Evolutionary conservation across 2,797 vertebrate genomes (phyloP).

Genomic region (Otolemur crassicaudatus): DNA sequence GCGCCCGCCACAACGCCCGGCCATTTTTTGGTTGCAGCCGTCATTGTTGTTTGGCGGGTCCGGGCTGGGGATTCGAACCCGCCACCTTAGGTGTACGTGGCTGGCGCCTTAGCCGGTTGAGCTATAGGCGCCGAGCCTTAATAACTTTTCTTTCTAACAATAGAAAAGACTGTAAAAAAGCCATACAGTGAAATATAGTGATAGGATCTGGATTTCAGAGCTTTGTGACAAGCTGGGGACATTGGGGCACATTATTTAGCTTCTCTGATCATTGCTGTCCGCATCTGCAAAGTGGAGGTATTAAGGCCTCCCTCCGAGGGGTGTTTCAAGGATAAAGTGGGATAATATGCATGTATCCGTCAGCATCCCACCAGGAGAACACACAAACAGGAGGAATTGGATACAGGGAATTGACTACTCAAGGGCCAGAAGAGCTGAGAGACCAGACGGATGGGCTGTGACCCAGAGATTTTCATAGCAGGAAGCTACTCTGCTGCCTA

Average conservation of each 20-base stretch:
- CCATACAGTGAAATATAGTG: background rate
- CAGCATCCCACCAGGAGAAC: background rate
- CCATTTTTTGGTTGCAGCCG: too few relatives aligned
- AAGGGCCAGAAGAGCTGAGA: background rate
- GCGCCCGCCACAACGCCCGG: too few relatives aligned
- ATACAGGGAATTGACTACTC: background rate
- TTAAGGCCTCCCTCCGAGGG: background rate
- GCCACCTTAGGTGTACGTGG: too few relatives aligned
- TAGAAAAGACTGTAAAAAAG: background rate
- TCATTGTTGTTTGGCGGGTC: too few relatives aligned
- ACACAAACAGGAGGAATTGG: background rate
- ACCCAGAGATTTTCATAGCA: background rate
- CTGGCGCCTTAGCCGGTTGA: too few relatives aligned
- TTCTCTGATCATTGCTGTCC: background rate
- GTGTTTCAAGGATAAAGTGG: background rate
- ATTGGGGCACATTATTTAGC: background rate
- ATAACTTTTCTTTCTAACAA: background rate
- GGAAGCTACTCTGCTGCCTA: background rate
- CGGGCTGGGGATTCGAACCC: too few relatives aligned
- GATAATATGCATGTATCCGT: background rate
- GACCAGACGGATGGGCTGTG: background rate
- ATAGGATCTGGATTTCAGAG: background rate
- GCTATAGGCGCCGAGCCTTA: too few relatives aligned
- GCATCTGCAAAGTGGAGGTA: background rate
- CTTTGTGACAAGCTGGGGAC: background rate